Percentiles rank a stretch among this genome's conserved stretches.
Conservation (phyloP, 2,888 invertebrate genomes). For the Drosophila antonietae region DNA sequence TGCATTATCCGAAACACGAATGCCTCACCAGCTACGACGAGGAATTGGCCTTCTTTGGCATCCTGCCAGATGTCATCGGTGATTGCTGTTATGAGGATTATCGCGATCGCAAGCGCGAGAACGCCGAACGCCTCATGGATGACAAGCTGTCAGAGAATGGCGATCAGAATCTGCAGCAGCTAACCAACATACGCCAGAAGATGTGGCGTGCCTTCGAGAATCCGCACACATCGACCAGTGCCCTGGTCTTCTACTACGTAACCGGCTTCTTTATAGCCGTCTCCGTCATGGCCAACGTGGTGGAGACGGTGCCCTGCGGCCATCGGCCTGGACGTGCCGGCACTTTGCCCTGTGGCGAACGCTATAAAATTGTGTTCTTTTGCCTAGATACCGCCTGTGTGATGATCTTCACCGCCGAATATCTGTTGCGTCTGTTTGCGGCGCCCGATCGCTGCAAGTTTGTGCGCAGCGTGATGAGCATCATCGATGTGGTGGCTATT, state of each 20-base stretch:
- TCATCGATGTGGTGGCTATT: slow-evolving; percentile 99
- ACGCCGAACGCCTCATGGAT: slow-evolving; percentile 98
- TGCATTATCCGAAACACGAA: slow-evolving; percentile 99
- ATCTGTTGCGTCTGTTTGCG: slow-evolving; percentile 96
- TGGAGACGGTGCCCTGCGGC: slow-evolving; percentile 90
- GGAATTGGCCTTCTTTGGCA: slow-evolving; percentile 99
- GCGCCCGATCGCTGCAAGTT: slow-evolving; percentile 99
- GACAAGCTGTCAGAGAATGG: slow-evolving; percentile 97
- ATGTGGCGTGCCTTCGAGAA: slow-evolving; percentile 99
- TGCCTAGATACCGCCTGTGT: slow-evolving; percentile 99
- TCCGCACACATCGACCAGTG: slow-evolving; percentile 99
- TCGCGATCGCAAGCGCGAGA: slow-evolving; percentile 98
- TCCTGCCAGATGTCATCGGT: slow-evolving; percentile 96
- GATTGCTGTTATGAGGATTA: slow-evolving; percentile 99
- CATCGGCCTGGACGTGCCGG: slow-evolving; percentile 92
- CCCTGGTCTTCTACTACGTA: slow-evolving; percentile 99
- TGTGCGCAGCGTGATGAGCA: slow-evolving; percentile 98
- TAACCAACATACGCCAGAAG: slow-evolving; percentile 95
- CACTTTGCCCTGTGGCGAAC: slow-evolving; percentile 97
- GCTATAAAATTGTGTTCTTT: slow-evolving; percentile 99
- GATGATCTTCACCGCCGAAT: slow-evolving; percentile 99
- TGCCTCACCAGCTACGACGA: slow-evolving; percentile 99
- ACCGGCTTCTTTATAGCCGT: slow-evolving; percentile 99
- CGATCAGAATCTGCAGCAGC: slow-evolving; percentile 94
- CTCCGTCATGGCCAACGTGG: slow-evolving; percentile 99